These are phyloP conservation scores for Labroides dimidiatus DNA, from an alignment of 2,797 vertebrate genomes.

Conservation along the genomic window DNA sequence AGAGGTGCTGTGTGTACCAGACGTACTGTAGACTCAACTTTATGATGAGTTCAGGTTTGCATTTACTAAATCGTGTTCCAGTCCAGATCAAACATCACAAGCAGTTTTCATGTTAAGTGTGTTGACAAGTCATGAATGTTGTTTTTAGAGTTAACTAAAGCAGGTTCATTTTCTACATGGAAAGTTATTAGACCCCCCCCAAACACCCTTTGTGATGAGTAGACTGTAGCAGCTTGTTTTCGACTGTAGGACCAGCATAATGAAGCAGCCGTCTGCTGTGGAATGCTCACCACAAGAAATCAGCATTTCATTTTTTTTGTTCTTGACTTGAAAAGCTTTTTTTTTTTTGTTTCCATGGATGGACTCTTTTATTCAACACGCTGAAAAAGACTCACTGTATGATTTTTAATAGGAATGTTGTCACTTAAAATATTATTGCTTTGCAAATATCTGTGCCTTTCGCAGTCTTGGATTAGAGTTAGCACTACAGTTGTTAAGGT, in stretches of 20 bases:
- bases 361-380: constrained; percentile 61
- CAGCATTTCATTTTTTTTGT: constrained; percentile 73
- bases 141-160: constrained; percentile 37
- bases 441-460: constrained; percentile 84
- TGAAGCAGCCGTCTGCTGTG: constrained; percentile 77
- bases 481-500: constrained; percentile 78
- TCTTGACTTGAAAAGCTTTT: constrained; percentile 72
- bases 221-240: constrained; percentile 70
- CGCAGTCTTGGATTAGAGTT: constrained; percentile 76
- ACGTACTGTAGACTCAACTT: constrained; percentile 76
- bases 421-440: constrained; percentile 79
- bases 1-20: constrained; percentile 76
- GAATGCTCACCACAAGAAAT: constrained; percentile 74
- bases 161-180: constrained; percentile 41
- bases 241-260: constrained; percentile 64
- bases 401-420: constrained; percentile 78
- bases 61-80: constrained; percentile 34
- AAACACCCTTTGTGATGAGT: constrained; percentile 55
- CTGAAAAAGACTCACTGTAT: constrained; percentile 73
- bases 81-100: constrained; percentile 38
- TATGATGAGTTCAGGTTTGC: constrained; percentile 64
- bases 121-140: constrained; percentile 67
- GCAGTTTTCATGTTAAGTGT: constrained; percentile 41
- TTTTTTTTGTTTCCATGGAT: constrained; percentile 35
- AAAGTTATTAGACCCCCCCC: constrained; percentile 57